Evolutionary conservation across 1,140 invertebrate genomes (phyloP).

Genomic region (Drosophila simulans): DNA sequence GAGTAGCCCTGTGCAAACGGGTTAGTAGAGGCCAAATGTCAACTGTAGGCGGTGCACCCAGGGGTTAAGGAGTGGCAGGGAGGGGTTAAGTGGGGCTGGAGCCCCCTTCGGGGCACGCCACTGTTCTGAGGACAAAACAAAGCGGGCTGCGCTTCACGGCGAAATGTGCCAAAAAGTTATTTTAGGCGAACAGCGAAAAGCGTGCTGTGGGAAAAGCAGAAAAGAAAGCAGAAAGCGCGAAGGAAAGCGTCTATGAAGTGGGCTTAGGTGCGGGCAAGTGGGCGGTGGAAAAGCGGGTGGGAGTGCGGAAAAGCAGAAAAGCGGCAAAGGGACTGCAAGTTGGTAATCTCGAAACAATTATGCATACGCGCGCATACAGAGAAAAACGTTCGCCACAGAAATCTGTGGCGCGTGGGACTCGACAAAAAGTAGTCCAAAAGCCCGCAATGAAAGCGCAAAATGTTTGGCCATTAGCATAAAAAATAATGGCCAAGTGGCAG

Average conservation of each 20-base stretch:
- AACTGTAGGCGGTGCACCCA: conserved; percentile 22
- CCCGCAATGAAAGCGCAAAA: conserved; percentile 75
- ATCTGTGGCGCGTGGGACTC: conserved; percentile 73
- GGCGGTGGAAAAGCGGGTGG: background rate
- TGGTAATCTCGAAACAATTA: conserved; percentile 79
- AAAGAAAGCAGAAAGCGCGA: conserved; percentile 37
- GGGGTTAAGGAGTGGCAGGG: conserved; percentile 13
- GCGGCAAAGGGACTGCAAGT: conserved; percentile 21
- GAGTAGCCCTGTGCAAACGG: conserved; percentile 30
- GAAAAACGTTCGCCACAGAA: conserved; percentile 27
- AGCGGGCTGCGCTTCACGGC: conserved; percentile 16
- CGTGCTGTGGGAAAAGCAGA: conserved; percentile 47
- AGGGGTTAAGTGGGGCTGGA: conserved; percentile 1
- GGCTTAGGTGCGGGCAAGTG: conserved; percentile 10
- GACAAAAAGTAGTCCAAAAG: conserved; percentile 68
- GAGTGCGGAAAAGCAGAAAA: background rate
- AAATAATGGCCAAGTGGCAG: conserved; percentile 65
- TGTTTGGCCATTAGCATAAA: conserved; percentile 78
- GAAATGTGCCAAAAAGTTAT: conserved; percentile 82
- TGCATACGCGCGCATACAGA: conserved; percentile 72
- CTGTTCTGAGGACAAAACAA: conserved; percentile 50
- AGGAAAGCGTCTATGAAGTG: conserved; percentile 46
- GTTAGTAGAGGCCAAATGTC: conserved; percentile 41
- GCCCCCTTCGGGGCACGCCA: conserved; percentile 35
- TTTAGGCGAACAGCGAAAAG: conserved; percentile 65